Percentiles rank a stretch among this genome's conserved stretches.
phyloP scores from a whole-genome alignment of 2,888 invertebrate species.

The Drosophila nigritarsus region DNA sequence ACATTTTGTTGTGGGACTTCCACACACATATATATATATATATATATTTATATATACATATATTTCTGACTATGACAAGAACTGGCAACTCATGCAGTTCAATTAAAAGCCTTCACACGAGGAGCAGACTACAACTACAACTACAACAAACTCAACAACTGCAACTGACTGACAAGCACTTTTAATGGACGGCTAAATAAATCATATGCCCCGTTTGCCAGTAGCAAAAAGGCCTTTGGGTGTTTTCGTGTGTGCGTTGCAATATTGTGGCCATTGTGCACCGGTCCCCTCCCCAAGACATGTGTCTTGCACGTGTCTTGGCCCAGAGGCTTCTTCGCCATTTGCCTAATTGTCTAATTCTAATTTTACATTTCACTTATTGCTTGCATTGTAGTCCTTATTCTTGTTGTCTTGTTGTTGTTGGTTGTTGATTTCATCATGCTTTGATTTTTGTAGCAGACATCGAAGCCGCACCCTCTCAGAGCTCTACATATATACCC shows the following conservation, averaged over 20 bases:
- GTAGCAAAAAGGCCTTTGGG: slow-evolving; percentile 20
- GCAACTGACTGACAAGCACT: slow-evolving; percentile 60
- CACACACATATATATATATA: background rate
- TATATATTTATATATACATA: background rate
- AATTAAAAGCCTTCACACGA: slow-evolving; percentile 63
- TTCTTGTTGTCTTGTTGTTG: background rate
- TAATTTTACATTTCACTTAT: slow-evolving; percentile 64
- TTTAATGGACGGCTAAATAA: slow-evolving; percentile 77
- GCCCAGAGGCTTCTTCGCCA: slow-evolving; percentile 45
- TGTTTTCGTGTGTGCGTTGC: slow-evolving; percentile 25
- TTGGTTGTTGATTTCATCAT: slow-evolving; percentile 52
- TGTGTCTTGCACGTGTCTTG: slow-evolving; percentile 53
- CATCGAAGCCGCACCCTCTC: slow-evolving; percentile 1
- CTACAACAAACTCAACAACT: slow-evolving; percentile 6
- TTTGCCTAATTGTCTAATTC: slow-evolving; percentile 77
- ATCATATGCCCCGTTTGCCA: slow-evolving; percentile 69
- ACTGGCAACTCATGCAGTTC: slow-evolving; percentile 55
- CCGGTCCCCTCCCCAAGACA: slow-evolving; percentile 3
- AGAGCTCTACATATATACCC: background rate
- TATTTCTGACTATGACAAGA: slow-evolving; percentile 25
- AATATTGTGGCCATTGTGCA: slow-evolving; percentile 59
- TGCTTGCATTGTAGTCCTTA: slow-evolving; percentile 11
- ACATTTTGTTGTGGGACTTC: background rate
- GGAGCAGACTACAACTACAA: slow-evolving; percentile 16
- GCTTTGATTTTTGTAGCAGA: slow-evolving; percentile 31